Base-by-base conservation (phyloP, 2,888 invertebrate genomes). In the Melolontha melolontha region DNA sequence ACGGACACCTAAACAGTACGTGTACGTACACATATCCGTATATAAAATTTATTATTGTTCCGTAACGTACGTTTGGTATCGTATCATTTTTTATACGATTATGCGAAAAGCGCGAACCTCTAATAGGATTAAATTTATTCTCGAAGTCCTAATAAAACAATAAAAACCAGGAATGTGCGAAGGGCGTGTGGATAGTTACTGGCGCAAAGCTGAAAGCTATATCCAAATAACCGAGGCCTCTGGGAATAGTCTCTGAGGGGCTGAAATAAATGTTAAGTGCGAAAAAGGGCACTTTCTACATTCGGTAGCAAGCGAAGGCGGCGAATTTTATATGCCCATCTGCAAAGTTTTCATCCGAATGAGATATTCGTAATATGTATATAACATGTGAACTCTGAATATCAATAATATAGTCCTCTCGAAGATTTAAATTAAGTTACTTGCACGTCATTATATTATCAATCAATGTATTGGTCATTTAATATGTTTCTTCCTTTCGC, bases 41-140 rank as follows among this genome's bases (percentile, higher is more conserved):
- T 34, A 10, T 34, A 34, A 34, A 34, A 34, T 34, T 34, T 34
- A 34, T 34, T 34, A 8, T 6, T 10, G 34, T 34, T 5, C 1
- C 34, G 5, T 34, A 34, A 2, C 34, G 34, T 34, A 8, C 6
- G 6, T 34, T 10, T 34, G 34, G 5, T 8, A 34, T 34, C 34
- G 34, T 34, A 34, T 34, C 34, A 8, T 34, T 47, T 57, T 59
- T 59, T 59, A 59, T 40, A 29, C 59, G 44, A 59, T 59, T 59
- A 59, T 44, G 5, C 50, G 44, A 27, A 44, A 71, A 65, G 66
- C 70, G 69, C 68, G 70, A 74, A 74, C 73, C 71, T 70, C 70
- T 73, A 72, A 75, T 70, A 67, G 70, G 73, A 72, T 75, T 75
- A 75, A 74, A 71, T 74, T 75, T 74, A 74, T 73, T 70, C 70